These are phyloP conservation scores for Pseudoips prasinana DNA, from an alignment of 2,888 invertebrate genomes.

Conservation along the genomic window DNA sequence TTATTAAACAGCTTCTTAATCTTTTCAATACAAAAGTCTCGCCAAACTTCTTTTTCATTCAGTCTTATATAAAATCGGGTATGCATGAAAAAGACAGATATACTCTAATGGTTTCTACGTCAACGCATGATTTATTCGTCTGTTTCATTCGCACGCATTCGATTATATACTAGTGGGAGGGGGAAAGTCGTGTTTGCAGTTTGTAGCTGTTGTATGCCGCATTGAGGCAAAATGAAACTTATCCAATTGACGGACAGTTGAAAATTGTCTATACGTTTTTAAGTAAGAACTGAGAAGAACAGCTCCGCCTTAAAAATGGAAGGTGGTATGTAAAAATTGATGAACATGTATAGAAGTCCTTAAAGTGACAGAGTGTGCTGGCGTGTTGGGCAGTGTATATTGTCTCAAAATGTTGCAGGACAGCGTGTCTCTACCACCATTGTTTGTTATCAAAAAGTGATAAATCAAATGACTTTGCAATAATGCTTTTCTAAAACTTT, in stretches of 20 bases:
- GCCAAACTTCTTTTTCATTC: slow-evolving; percentile 47
- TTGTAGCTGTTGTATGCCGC: slow-evolving; percentile 43
- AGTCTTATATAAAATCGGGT: slow-evolving; percentile 38
- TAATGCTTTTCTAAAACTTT: slow-evolving; percentile 51
- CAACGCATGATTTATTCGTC: slow-evolving; percentile 37
- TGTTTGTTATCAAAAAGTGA: slow-evolving; percentile 80
- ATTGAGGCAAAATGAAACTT: slow-evolving; percentile 30
- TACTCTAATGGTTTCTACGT: slow-evolving; percentile 32
- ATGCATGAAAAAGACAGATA: slow-evolving; percentile 44
- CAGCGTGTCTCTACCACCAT: slow-evolving; percentile 62
- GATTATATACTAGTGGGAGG: slow-evolving; percentile 50
- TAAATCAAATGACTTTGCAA: slow-evolving; percentile 78
- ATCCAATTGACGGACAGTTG: background rate
- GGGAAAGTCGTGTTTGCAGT: slow-evolving; percentile 59
- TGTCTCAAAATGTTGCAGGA: slow-evolving; percentile 77
- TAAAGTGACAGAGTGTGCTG: slow-evolving; percentile 81
- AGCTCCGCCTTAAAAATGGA: slow-evolving; percentile 83
- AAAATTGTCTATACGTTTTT: slow-evolving; percentile 21
- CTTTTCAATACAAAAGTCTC: slow-evolving; percentile 50
- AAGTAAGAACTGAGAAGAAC: slow-evolving; percentile 63
- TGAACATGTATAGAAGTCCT: slow-evolving; percentile 82
- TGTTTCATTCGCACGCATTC: slow-evolving; percentile 59
- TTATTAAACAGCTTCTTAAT: slow-evolving; percentile 78
- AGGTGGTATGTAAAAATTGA: slow-evolving; percentile 83
- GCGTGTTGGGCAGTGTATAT: slow-evolving; percentile 80